Evolutionary conservation across 2,113 vertebrate genomes (phyloP).

Genomic region (Rhegmatorhina hoffmannsi): DNA sequence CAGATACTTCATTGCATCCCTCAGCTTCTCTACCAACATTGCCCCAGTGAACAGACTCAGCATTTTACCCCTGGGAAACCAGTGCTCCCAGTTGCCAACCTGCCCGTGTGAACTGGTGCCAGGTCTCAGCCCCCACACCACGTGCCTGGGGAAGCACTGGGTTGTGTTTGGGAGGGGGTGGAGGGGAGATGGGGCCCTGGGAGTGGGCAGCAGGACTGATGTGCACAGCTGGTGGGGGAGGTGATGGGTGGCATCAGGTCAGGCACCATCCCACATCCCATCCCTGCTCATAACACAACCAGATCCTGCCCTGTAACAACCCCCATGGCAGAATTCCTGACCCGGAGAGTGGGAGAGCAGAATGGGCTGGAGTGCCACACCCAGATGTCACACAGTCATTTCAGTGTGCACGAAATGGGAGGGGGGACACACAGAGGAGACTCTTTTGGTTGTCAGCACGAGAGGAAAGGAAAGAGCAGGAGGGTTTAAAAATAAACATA

Average conservation of each 20-base stretch:
- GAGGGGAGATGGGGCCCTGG: not conserved
- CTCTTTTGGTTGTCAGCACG: constrained; percentile 72
- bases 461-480: constrained; percentile 57
- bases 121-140: accelerated
- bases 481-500: constrained; percentile 60
- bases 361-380: not conserved
- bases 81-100: constrained; percentile 25
- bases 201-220: not conserved
- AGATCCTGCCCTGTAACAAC: not conserved
- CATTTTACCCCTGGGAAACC: not conserved
- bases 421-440: not conserved
- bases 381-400: not conserved
- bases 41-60: not conserved
- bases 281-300: not conserved
- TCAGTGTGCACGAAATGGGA: not conserved
- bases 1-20: constrained; percentile 34
- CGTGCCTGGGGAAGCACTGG: not conserved
- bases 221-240: not conserved
- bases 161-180: not conserved
- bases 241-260: not conserved
- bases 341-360: not conserved
- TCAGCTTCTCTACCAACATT: not conserved
- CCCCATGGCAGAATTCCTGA: constrained; percentile 22
- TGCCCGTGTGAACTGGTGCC: not conserved
- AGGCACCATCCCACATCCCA: not conserved